phyloP scores from a whole-genome alignment of 2,113 vertebrate genomes.

The Elephas maximus region DNA sequence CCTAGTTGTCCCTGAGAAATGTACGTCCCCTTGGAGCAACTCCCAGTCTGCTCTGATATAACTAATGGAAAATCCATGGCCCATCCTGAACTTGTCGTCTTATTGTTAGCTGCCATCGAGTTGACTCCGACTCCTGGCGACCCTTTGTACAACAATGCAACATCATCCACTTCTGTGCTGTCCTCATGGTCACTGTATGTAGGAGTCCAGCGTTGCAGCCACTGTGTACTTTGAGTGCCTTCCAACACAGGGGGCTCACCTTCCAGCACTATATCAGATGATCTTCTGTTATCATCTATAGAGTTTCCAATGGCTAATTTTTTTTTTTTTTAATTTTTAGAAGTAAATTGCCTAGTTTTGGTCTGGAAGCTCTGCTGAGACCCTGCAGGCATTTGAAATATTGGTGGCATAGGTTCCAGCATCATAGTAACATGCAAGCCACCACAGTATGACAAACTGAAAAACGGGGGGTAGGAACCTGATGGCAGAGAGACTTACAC shows the following conservation, averaged over 20 bases:
- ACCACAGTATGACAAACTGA: not conserved
- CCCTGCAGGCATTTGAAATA: not conserved
- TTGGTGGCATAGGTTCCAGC: not conserved
- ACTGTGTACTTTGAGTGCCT: not conserved
- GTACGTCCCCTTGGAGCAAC: conserved; percentile 16
- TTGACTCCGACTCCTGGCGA: not conserved
- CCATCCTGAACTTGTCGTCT: not conserved
- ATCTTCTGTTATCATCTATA: not conserved
- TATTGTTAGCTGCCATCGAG: not conserved
- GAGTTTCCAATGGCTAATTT: not conserved
- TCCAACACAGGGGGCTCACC: not conserved
- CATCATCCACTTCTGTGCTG: not conserved
- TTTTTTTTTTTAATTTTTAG: not conserved
- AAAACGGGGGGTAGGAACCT: not conserved
- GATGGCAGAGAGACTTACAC: not conserved
- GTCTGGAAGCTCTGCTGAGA: not conserved
- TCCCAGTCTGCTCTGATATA: not conserved
- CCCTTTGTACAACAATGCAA: not conserved
- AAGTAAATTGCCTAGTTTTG: not conserved
- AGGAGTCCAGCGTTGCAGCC: not conserved
- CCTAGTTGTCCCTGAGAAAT: conserved; percentile 53
- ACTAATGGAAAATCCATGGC: not conserved
- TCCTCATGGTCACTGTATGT: not conserved
- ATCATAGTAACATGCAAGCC: not conserved
- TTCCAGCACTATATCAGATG: not conserved